Base-by-base conservation (phyloP, 2,113 vertebrate genomes). In the Andinoacara biseriatus region DNA sequence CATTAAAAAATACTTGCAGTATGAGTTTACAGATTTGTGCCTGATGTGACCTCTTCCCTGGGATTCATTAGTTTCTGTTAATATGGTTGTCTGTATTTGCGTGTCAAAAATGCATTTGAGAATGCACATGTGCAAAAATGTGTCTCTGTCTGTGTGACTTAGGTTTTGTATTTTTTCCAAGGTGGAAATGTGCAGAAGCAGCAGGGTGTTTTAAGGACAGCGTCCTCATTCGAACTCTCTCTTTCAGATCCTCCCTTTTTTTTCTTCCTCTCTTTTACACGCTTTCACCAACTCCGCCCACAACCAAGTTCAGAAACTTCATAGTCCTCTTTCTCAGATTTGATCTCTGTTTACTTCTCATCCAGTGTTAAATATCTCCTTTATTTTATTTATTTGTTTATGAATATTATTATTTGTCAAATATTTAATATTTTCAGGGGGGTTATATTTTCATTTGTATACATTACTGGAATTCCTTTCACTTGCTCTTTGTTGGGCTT, bases 211-310 rank as follows among this genome's bases (percentile, higher is more conserved):
- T 24, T 87, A 38, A 91, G 92, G 88, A 87, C 88, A 79, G 80
- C 56, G 91, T 94, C 94, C 94, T 91, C 58, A 22, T 74, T 7
- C 90, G 92, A 95, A 93, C 94, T 89, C 52, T 1, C 14, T 56
- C n/a, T 43, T 60, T 63, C 8, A 58, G 75, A 54, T 56, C 88
- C 79, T 78, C 72, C 86, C 63, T 80, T 62, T 43, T 61, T 52
- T 52, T 76, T 77, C 63, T 52, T 31, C 59, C 77, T 80, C 72
- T 86, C n/a, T 75, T 65, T 85, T 69, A 74, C 33, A 13, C 46
- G 61, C 58, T 31, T 24, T 62, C 76, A 40, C 56, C 49, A 35
- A 11, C 69, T 89, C 89, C 69, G 18, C 76, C 86, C 81, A 72
- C 49, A 46, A 4, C 15, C 17, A 10, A 3, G 3, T 22, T 80